phyloP scores from a whole-genome alignment of 2,113 vertebrate species.

The Gymnogyps californianus region DNA sequence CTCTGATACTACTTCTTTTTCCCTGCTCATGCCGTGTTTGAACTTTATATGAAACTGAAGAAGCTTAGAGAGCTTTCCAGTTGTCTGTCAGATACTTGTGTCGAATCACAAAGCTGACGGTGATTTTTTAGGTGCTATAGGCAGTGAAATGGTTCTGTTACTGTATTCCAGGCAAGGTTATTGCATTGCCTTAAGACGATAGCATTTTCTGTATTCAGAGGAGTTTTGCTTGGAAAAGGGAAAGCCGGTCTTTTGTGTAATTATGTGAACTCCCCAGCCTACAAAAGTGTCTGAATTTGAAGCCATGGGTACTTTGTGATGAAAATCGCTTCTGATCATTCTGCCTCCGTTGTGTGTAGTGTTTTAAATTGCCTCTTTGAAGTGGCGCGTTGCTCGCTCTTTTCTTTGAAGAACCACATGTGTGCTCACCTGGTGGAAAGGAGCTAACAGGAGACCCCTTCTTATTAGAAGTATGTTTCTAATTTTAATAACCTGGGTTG shows the following conservation, averaged over 20 bases:
- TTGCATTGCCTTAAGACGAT: accelerated
- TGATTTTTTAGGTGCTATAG: neutral
- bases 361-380: neutral
- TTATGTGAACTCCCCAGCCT: neutral
- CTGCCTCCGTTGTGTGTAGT: neutral
- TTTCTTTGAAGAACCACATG: neutral
- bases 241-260: neutral
- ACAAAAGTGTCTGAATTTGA: neutral
- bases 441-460: neutral
- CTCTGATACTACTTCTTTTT: neutral
- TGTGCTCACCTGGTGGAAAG: neutral
- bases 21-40: neutral
- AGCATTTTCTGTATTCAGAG: neutral
- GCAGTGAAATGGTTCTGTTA: neutral
- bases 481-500: neutral
- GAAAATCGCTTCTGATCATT: neutral
- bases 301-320: neutral
- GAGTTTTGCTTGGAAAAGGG: neutral
- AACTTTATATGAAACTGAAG: neutral
- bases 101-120: accelerated
- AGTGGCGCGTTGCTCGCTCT: accelerated
- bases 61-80: neutral
- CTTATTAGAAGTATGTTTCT: neutral
- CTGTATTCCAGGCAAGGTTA: neutral
- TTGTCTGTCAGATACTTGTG: neutral